Evolutionary conservation across 2,888 invertebrate genomes (phyloP).

Genomic region (Cantharis rustica): DNA sequence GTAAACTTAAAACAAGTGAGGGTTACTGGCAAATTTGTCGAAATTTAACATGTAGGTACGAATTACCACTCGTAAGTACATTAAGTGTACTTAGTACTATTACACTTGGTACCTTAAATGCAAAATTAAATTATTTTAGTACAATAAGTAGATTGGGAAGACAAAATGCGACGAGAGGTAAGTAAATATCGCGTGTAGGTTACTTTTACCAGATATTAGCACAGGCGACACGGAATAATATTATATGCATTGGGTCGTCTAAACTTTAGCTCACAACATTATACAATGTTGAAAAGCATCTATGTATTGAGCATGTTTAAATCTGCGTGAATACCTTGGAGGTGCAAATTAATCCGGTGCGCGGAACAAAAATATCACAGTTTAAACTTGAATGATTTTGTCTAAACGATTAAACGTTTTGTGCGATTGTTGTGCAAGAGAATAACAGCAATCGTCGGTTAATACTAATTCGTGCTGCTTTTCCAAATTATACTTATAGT

Average conservation of each 20-base stretch:
- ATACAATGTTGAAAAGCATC: slow-evolving; percentile 23
- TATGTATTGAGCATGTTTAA: slow-evolving; percentile 39
- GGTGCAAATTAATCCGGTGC: slow-evolving; percentile 50
- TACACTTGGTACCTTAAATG: not conserved
- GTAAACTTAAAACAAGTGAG: slow-evolving; percentile 11
- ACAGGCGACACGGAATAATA: not conserved
- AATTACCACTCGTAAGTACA: not conserved
- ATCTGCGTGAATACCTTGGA: slow-evolving; percentile 42
- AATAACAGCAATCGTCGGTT: not conserved
- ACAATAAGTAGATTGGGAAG: not conserved
- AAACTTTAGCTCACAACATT: slow-evolving; percentile 26
- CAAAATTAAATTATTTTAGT: not conserved
- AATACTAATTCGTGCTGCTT: slow-evolving; percentile 6
- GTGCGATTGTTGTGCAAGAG: not conserved
- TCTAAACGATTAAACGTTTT: slow-evolving; percentile 7
- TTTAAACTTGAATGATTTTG: slow-evolving; percentile 42
- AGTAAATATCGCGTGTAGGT: not conserved
- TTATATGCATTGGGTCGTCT: slow-evolving; percentile 21
- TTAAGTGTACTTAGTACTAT: not conserved
- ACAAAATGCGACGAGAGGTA: not conserved
- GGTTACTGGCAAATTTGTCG: not conserved
- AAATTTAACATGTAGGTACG: not conserved
- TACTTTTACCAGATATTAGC: not conserved
- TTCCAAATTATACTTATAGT: slow-evolving; percentile 2
- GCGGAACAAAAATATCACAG: slow-evolving; percentile 50